Conservation (phyloP, 2,113 vertebrate genomes). For the Hippocampus zosterae region DNA sequence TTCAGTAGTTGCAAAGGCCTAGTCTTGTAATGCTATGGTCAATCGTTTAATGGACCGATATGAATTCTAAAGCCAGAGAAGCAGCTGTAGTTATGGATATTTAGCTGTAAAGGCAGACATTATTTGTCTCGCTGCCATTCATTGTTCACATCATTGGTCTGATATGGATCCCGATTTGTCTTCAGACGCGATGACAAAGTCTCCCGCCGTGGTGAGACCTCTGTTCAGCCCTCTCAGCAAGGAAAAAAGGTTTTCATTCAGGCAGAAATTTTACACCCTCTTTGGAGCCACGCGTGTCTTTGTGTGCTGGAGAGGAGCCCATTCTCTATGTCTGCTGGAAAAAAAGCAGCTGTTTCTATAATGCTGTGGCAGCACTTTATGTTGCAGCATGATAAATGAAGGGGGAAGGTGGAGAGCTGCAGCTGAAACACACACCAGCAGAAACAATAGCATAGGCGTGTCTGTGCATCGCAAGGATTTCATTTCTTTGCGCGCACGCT, state of each 20-base stretch:
- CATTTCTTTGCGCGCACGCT: conserved; percentile 19
- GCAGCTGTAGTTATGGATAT: conserved; percentile 67
- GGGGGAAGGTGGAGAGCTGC: conserved; percentile 58
- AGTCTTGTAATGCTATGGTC: not conserved
- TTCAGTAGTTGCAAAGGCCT: not conserved
- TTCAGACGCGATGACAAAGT: conserved; percentile 56
- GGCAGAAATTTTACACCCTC: conserved; percentile 78
- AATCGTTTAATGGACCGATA: conserved; percentile 35
- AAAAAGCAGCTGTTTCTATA: conserved; percentile 86
- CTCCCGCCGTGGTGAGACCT: conserved; percentile 69
- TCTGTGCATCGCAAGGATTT: conserved; percentile 28
- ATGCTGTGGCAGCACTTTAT: conserved; percentile 68
- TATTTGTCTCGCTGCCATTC: conserved; percentile 43
- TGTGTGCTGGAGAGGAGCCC: conserved; percentile 57
- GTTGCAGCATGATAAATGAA: conserved; percentile 80
- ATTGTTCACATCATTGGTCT: conserved; percentile 48
- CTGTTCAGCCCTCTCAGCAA: conserved; percentile 65
- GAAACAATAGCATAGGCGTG: conserved; percentile 58
- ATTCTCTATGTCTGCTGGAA: conserved; percentile 52
- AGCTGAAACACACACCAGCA: conserved; percentile 63
- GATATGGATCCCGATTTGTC: conserved; percentile 62
- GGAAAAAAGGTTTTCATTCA: conserved; percentile 70
- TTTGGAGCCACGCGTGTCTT: conserved; percentile 61
- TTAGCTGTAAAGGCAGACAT: conserved; percentile 34
- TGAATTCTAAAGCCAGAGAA: conserved; percentile 38